Conservation (phyloP, 2,797 vertebrate genomes). For the Gymnoscopelus braueri region DNA sequence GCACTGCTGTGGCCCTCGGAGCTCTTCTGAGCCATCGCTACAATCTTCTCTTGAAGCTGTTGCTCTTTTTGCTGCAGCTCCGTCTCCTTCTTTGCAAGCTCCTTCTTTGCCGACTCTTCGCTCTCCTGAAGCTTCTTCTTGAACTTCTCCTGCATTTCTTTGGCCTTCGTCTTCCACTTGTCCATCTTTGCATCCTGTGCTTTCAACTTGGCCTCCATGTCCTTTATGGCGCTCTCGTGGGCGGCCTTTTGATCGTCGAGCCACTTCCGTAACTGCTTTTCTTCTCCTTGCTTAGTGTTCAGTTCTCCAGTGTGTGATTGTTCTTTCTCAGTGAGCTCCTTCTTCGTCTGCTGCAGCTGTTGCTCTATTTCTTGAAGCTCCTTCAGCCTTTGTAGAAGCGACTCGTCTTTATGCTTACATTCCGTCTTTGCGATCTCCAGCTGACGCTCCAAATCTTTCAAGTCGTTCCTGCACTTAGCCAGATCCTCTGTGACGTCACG, state of each 20-base stretch:
- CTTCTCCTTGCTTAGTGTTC: conserved; percentile 78
- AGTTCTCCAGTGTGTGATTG: conserved; percentile 72
- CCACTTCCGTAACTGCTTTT: conserved; percentile 79
- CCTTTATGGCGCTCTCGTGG: conserved; percentile 80
- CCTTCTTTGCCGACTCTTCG: conserved; percentile 88
- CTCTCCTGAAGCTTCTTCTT: conserved; percentile 90
- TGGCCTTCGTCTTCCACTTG: conserved; percentile 88
- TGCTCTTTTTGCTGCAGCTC: conserved; percentile 90
- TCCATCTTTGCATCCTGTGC: conserved; percentile 89
- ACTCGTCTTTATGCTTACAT: conserved; percentile 76
- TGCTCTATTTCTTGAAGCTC: conserved; percentile 73
- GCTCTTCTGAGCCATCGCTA: conserved; percentile 90
- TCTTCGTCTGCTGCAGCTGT: conserved; percentile 78
- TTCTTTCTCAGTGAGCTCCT: conserved; percentile 80
- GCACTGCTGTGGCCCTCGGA: conserved; percentile 87
- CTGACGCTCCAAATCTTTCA: conserved; percentile 76
- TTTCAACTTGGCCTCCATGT: conserved; percentile 89
- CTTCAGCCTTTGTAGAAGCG: conserved; percentile 72
- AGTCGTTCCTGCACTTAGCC: conserved; percentile 71
- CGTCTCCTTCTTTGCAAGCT: conserved; percentile 86
- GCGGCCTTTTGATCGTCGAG: conserved; percentile 78
- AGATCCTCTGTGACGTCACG: conserved; percentile 76
- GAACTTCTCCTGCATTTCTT: conserved; percentile 90
- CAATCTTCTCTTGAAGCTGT: conserved; percentile 88
- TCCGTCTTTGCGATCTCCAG: conserved; percentile 79